Evolutionary conservation across 1,140 invertebrate genomes (phyloP), one percentile per base, ranked within the genome.

Genomic region (Reticulitermes speratus): DNA sequence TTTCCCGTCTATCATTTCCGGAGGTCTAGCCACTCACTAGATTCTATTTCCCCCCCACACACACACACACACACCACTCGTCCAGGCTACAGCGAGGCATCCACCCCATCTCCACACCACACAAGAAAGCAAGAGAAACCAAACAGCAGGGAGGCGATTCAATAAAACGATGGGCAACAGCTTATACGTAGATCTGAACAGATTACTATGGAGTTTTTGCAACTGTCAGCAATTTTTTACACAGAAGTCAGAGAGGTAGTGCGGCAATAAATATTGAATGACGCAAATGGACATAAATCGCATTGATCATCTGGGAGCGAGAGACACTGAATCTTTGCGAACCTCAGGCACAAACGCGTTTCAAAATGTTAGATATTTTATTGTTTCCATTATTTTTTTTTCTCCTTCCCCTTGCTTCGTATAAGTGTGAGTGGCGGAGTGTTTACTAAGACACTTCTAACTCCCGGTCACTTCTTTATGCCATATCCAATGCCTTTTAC

Each of bases 261-360:
- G 84, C 84, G 52, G 86, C 84, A 87, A 87, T 87, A 87, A 87
- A 87, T 87, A 87, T 87, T 85, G 86, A 87, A 84, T 87, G 86
- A 87, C 86, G 84, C 84, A 87, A 87, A 87, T 86, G 86, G 86
- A 85, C 86, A 85, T 83, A 87, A 81, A 85, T 86, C 85, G 65
- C 85, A 81, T 81, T 86, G 65, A 86, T 86, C 85, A 86, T 86
- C 85, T 86, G 44, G 59, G 1, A 21, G 16, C 19, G 14, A 55
- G 52, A 55, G 19, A 55, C 38, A 32, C n/a, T 65, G 75, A 82
- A 52, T 52, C 83, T 52, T 32, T 84, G 8, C 32, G 16, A 82
- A 38, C 19, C 32, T 16, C 82, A 38, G 3, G 11, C 48, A 44
- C 32, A 84, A n/a, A 12, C 1, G n/a, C 16, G 83, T 84, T 84